These are phyloP conservation scores for Callyntrura sp. DNA, from an alignment of 2,888 invertebrate genomes.

Conservation along the genomic window DNA sequence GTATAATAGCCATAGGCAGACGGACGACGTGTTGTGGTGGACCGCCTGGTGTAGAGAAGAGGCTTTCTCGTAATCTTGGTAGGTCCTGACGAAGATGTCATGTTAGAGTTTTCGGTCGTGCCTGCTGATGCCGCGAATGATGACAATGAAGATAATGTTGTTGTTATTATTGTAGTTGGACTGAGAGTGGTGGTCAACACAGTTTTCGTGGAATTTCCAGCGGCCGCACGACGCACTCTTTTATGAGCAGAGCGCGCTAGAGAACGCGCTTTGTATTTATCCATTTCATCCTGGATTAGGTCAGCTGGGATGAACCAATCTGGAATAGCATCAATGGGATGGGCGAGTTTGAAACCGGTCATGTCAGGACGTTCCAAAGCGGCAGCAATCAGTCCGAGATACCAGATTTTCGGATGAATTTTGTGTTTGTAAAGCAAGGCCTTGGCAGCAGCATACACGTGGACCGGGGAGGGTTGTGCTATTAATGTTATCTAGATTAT, in stretches of 20 bases:
- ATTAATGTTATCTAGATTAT: too few relatives aligned
- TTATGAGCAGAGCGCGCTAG: not conserved
- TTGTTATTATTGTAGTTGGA: not conserved
- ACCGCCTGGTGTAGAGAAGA: slow-evolving; percentile 30
- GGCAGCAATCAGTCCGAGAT: slow-evolving; percentile 67
- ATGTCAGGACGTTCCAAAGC: slow-evolving; percentile 74
- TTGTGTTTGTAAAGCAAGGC: slow-evolving; percentile 66
- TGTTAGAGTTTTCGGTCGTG: not conserved
- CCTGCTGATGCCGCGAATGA: not conserved
- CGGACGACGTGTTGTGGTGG: slow-evolving; percentile 29
- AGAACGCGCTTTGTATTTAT: slow-evolving; percentile 18
- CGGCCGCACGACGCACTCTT: not conserved
- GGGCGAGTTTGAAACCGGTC: slow-evolving; percentile 66
- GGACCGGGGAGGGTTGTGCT: slow-evolving; percentile 43
- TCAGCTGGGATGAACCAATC: slow-evolving; percentile 74
- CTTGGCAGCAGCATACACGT: slow-evolving; percentile 52
- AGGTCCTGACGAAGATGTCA: slow-evolving; percentile 1
- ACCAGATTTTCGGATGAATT: slow-evolving; percentile 77
- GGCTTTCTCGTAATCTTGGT: slow-evolving; percentile 28
- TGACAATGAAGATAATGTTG: not conserved
- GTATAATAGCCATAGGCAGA: slow-evolving; percentile 29
- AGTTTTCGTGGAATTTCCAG: slow-evolving; percentile 31
- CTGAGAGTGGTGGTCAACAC: not conserved
- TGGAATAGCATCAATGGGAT: slow-evolving; percentile 75
- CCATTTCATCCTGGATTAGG: slow-evolving; percentile 68